Conservation (phyloP, 2,888 invertebrate genomes). For the Caenorhabditis angaria region DNA sequence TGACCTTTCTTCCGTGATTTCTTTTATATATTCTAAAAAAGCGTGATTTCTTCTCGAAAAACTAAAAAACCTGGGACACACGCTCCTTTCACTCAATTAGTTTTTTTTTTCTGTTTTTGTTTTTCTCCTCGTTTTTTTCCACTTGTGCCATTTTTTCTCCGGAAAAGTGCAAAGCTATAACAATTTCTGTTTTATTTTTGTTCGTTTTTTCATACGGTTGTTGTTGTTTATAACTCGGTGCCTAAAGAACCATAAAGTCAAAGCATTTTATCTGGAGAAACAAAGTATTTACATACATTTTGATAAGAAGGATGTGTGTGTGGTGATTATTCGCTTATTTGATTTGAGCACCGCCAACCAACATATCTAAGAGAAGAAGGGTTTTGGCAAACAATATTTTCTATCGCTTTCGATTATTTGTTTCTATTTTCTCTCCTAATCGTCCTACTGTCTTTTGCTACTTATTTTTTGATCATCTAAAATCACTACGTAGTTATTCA, state of each 20-base stretch:
- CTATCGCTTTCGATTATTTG: not conserved
- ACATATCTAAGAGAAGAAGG: too few species aligned
- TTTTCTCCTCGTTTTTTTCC: too few species aligned
- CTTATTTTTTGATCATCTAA: not conserved
- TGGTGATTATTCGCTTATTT: not conserved
- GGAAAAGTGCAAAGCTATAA: not conserved
- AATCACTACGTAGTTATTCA: not conserved
- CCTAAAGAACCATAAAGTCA: too few species aligned
- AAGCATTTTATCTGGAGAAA: too few species aligned
- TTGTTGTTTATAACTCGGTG: too few species aligned
- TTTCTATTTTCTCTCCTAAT: not conserved
- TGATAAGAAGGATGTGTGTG: not conserved
- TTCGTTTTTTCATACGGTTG: too few species aligned
- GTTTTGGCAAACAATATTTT: constrained; percentile 1
- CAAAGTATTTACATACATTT: not conserved
- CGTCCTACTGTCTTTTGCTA: not conserved
- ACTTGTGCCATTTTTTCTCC: not conserved
- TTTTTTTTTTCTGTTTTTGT: not conserved
- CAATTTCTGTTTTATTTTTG: not conserved
- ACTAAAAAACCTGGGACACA: not conserved
- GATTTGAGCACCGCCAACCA: constrained; percentile 1
- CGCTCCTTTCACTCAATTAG: not conserved
- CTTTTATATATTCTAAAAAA: not conserved
- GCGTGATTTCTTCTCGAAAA: not conserved
- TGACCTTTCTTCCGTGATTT: not conserved